Conservation (phyloP, 1,140 invertebrate species). For the Zaprionus tsacasi region DNA sequence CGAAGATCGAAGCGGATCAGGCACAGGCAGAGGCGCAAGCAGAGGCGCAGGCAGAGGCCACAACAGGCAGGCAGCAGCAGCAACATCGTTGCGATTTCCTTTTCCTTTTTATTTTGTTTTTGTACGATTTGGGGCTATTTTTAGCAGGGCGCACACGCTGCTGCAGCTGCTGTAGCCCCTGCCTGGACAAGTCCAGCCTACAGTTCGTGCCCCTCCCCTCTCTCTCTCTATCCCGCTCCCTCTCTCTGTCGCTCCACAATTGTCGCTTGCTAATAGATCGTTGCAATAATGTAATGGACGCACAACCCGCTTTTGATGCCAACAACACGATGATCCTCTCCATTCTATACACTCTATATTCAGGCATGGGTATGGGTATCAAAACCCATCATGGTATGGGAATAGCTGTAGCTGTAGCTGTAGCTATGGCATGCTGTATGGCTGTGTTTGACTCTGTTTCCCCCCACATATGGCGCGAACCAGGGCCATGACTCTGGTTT, state of each 20-base stretch:
- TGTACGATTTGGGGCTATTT: constrained; percentile 22
- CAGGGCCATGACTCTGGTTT: constrained; percentile 64
- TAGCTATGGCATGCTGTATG: neutral
- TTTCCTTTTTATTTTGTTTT: neutral
- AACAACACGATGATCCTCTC: neutral
- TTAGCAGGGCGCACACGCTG: constrained; percentile 14
- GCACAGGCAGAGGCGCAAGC: neutral
- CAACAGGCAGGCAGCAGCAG: neutral
- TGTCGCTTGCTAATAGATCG: constrained; percentile 72
- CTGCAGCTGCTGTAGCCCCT: constrained; percentile 22
- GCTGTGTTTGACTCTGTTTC: constrained; percentile 5
- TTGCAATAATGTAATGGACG: constrained; percentile 75
- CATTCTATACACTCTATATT: neutral
- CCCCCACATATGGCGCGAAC: constrained; percentile 60
- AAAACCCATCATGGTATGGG: neutral
- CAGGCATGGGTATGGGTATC: neutral
- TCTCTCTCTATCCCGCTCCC: neutral
- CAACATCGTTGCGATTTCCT: neutral
- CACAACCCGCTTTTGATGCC: constrained; percentile 29
- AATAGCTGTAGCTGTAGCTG: neutral
- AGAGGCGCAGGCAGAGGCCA: neutral
- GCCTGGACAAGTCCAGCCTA: constrained; percentile 32
- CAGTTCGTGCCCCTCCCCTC: neutral
- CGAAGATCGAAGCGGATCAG: constrained; percentile 20
- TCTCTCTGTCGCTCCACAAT: constrained; percentile 28